phyloP scores from a whole-genome alignment of 2,888 invertebrate species.

The Griposia aprilina region DNA sequence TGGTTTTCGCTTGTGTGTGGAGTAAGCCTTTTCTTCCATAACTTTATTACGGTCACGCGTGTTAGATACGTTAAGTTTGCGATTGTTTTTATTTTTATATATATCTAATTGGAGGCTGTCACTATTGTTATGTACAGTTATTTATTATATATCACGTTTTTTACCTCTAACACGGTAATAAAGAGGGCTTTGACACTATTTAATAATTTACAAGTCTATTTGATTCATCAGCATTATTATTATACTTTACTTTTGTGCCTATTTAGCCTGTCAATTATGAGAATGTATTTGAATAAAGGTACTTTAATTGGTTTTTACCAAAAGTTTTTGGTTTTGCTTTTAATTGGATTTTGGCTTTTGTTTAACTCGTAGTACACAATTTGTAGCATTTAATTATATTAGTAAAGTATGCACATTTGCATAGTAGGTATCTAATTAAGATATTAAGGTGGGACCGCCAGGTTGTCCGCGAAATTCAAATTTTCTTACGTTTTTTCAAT shows the following conservation, averaged over 20 bases:
- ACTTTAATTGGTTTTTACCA: too few species aligned
- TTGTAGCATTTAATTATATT: too few species aligned
- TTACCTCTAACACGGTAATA: conserved; percentile 11
- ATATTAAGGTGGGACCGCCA: too few species aligned
- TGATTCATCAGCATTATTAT: not conserved
- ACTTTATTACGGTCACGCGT: not conserved
- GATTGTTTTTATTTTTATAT: conserved; percentile 36
- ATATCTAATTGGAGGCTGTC: conserved; percentile 47
- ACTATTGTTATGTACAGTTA: conserved; percentile 47
- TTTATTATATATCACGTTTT: conserved; percentile 22
- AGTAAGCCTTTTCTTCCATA: conserved; percentile 18
- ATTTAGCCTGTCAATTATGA: not conserved
- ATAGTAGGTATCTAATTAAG: too few species aligned
- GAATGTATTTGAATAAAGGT: not conserved
- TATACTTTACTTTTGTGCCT: not conserved
- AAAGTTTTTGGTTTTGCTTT: too few species aligned
- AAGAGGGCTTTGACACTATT: conserved; percentile 35
- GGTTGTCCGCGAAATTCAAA: too few species aligned
- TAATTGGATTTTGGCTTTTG: too few species aligned
- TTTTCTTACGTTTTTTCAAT: too few species aligned
- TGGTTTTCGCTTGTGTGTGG: not conserved
- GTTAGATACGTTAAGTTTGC: conserved; percentile 6
- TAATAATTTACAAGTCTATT: conserved; percentile 12
- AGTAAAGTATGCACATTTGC: too few species aligned
- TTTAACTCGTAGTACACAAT: too few species aligned